phyloP scores from a whole-genome alignment of 2,797 vertebrate species.

The Sebastes itinus region DNA sequence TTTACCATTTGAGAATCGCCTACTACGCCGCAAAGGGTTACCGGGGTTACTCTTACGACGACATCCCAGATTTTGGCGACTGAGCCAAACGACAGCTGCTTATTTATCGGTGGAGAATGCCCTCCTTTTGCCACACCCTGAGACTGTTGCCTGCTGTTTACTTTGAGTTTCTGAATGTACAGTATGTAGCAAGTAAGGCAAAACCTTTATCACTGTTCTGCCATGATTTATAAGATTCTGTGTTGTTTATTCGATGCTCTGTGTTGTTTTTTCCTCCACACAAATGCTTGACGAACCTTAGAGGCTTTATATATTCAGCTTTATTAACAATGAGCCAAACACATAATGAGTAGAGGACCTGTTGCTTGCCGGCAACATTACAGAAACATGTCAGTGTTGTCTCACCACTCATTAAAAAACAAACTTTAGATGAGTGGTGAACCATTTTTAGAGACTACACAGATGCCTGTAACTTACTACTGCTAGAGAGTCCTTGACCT shows the following conservation, averaged over 20 bases:
- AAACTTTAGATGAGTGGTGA: neutral
- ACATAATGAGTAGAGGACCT: neutral
- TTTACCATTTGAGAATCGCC: conserved; percentile 96
- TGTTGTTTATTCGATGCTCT: neutral
- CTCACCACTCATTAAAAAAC: neutral
- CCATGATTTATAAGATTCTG: neutral
- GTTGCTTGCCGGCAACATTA: neutral
- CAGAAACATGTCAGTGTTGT: neutral
- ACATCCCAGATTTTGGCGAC: conserved; percentile 96
- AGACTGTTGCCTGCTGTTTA: conserved; percentile 47
- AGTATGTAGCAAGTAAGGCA: conserved; percentile 15
- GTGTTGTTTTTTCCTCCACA: neutral
- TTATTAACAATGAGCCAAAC: neutral
- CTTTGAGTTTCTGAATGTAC: conserved; percentile 28
- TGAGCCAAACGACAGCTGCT: conserved; percentile 67
- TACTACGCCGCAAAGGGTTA: conserved; percentile 95
- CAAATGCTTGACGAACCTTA: conserved; percentile 2
- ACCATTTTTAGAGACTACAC: neutral
- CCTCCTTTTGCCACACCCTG: neutral
- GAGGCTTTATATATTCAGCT: conserved; percentile 14
- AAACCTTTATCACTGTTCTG: neutral
- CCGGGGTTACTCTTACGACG: conserved; percentile 95
- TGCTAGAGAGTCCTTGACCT: neutral
- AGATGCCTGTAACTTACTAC: conserved; percentile 28
- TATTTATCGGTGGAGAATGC: neutral